Conservation (phyloP, 2,888 invertebrate species). For the Drosophila siamana region DNA sequence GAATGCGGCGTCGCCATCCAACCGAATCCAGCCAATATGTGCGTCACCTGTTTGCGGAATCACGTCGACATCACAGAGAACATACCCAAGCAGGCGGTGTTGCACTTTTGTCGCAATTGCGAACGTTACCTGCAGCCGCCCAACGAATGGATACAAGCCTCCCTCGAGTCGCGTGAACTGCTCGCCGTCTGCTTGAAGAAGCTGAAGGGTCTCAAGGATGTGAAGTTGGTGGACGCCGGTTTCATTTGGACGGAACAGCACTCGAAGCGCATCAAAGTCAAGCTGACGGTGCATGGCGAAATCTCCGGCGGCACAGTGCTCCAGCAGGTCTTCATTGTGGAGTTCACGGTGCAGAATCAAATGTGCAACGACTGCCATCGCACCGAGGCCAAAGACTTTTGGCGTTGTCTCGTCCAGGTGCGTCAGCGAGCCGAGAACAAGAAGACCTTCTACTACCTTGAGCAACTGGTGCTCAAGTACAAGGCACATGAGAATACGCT, state of each 20-base stretch:
- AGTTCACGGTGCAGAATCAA: slow-evolving; percentile 95
- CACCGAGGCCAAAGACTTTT: slow-evolving; percentile 98
- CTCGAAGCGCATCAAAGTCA: slow-evolving; percentile 98
- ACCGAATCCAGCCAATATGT: slow-evolving; percentile 99
- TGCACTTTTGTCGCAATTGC: slow-evolving; percentile 96
- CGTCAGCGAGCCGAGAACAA: slow-evolving; percentile 95
- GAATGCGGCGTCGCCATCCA: slow-evolving; percentile 96
- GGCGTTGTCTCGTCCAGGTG: slow-evolving; percentile 97
- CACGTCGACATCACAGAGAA: slow-evolving; percentile 98
- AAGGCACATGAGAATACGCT: slow-evolving; percentile 95
- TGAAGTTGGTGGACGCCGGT: slow-evolving; percentile 97
- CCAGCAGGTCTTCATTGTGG: slow-evolving; percentile 98
- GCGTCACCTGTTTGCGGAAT: slow-evolving; percentile 95
- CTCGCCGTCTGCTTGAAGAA: slow-evolving; percentile 96
- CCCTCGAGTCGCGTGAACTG: slow-evolving; percentile 96
- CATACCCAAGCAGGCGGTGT: slow-evolving; percentile 96
- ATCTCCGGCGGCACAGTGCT: slow-evolving; percentile 95
- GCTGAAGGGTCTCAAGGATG: slow-evolving; percentile 94
- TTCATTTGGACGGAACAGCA: slow-evolving; percentile 99
- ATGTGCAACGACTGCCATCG: slow-evolving; percentile 99
- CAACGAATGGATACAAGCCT: slow-evolving; percentile 93
- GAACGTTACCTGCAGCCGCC: slow-evolving; percentile 98
- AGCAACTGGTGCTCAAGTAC: slow-evolving; percentile 98
- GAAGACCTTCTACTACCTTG: slow-evolving; percentile 98
- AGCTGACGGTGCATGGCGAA: slow-evolving; percentile 97